These are phyloP conservation scores for Phylloscopus whistleri DNA, from an alignment of 2,113 vertebrate species.

Conservation along the genomic window DNA sequence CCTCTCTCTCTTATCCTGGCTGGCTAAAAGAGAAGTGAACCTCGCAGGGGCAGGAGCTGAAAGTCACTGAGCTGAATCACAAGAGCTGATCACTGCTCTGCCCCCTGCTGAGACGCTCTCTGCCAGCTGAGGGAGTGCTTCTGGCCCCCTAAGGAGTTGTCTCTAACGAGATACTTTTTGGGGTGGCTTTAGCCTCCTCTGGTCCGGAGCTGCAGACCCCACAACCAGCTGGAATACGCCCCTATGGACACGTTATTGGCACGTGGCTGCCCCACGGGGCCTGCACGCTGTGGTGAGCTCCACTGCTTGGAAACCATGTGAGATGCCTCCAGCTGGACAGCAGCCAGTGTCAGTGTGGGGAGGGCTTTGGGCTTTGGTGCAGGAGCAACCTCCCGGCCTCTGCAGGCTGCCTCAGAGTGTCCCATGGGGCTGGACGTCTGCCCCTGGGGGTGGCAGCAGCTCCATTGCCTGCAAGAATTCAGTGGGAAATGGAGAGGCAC, in stretches of 20 bases:
- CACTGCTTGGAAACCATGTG: not conserved
- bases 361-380: not conserved
- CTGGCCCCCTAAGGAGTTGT: too few relatives aligned
- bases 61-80: too few relatives aligned
- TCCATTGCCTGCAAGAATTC: not conserved
- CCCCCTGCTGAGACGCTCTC: too few relatives aligned
- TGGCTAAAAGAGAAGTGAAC: too few relatives aligned
- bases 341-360: accelerated
- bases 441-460: not conserved
- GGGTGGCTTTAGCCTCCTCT: too few relatives aligned
- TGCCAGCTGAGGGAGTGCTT: too few relatives aligned
- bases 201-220: too few relatives aligned
- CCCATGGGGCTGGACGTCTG: not conserved
- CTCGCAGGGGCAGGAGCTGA: too few relatives aligned
- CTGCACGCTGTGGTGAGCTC: not conserved
- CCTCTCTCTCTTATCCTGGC: too few relatives aligned
- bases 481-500: not conserved
- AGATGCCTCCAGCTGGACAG: not conserved
- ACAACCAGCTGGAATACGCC: too few relatives aligned
- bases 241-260: accelerated
- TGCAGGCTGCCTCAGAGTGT: not conserved
- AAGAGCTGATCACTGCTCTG: too few relatives aligned
- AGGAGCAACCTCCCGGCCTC: not conserved
- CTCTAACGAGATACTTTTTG: too few relatives aligned
- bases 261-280: not conserved